These are phyloP conservation scores for Columba guinea DNA, from an alignment of 2,797 vertebrate species.

Conservation along the genomic window DNA sequence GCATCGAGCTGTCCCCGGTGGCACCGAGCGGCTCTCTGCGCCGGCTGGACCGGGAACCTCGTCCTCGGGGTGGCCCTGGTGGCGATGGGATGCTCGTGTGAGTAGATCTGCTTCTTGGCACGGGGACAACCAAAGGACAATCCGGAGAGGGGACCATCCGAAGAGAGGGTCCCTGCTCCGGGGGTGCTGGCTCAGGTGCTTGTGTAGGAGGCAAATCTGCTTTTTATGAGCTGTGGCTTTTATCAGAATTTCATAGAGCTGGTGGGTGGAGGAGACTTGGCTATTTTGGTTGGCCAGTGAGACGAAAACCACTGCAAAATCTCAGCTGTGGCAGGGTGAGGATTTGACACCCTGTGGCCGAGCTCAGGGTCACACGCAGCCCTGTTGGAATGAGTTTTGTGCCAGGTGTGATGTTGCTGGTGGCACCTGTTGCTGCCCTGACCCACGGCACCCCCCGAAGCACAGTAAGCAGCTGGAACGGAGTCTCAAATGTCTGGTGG, in stretches of 20 bases:
- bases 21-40: not conserved
- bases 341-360: not conserved
- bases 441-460: not conserved
- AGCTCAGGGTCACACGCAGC: not conserved
- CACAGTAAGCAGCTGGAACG: not conserved
- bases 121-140: not conserved
- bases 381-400: no score
- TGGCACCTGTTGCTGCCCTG: no score
- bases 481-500: no score
- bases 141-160: not conserved
- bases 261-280: not conserved
- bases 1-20: no score
- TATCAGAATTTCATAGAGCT: not conserved
- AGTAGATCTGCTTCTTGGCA: not conserved
- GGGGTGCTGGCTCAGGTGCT: not conserved
- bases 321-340: not conserved
- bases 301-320: not conserved
- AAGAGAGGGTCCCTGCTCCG: not conserved
- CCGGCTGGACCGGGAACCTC: not conserved
- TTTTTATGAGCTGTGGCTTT: not conserved
- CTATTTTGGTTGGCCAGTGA: not conserved
- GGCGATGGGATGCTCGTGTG: not conserved
- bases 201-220: not conserved
- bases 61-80: not conserved
- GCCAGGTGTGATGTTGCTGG: no score